Percentiles rank a stretch among this genome's conserved stretches.
These are phyloP conservation scores for Drosophila melanosoma DNA, from an alignment of 2,888 invertebrate species.

Conservation along the genomic window DNA sequence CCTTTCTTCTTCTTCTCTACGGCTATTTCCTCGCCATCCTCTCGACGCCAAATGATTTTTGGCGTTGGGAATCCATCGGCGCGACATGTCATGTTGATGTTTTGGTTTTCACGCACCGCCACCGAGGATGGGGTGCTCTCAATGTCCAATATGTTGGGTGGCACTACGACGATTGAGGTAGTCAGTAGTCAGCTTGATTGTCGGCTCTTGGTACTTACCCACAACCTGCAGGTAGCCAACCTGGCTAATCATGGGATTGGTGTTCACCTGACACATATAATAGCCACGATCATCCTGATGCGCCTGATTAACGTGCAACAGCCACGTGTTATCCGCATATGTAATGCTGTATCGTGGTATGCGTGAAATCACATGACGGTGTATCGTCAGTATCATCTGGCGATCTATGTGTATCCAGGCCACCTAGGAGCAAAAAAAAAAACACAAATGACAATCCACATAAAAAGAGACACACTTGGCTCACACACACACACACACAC, in stretches of 20 bases:
- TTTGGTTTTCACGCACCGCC: slow-evolving; percentile 96
- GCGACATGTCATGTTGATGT: slow-evolving; percentile 95
- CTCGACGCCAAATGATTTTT: slow-evolving; percentile 96
- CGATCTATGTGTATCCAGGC: slow-evolving; percentile 98
- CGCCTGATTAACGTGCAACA: slow-evolving; percentile 95
- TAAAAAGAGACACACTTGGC: slow-evolving; percentile 10
- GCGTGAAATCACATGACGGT: slow-evolving; percentile 95
- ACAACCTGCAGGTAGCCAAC: slow-evolving; percentile 97
- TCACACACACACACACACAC: slow-evolving; percentile 12
- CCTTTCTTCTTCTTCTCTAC: slow-evolving; percentile 95
- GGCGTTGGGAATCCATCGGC: slow-evolving; percentile 96
- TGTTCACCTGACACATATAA: slow-evolving; percentile 89
- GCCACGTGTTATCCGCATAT: slow-evolving; percentile 96
- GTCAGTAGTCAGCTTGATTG: background rate
- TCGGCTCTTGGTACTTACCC: slow-evolving; percentile 87
- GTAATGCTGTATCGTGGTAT: slow-evolving; percentile 96
- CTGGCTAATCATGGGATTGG: slow-evolving; percentile 97
- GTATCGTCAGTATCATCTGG: slow-evolving; percentile 96
- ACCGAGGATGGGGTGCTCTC: slow-evolving; percentile 96
- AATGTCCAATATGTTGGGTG: slow-evolving; percentile 96
- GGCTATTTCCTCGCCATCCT: slow-evolving; percentile 94
- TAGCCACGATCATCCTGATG: slow-evolving; percentile 96
- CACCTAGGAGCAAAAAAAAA: slow-evolving; percentile 87
- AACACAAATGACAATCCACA: slow-evolving; percentile 19
- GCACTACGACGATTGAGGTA: slow-evolving; percentile 87